Evolutionary conservation across 2,113 vertebrate species (phyloP).

Genomic region (Noctilio leporinus): DNA sequence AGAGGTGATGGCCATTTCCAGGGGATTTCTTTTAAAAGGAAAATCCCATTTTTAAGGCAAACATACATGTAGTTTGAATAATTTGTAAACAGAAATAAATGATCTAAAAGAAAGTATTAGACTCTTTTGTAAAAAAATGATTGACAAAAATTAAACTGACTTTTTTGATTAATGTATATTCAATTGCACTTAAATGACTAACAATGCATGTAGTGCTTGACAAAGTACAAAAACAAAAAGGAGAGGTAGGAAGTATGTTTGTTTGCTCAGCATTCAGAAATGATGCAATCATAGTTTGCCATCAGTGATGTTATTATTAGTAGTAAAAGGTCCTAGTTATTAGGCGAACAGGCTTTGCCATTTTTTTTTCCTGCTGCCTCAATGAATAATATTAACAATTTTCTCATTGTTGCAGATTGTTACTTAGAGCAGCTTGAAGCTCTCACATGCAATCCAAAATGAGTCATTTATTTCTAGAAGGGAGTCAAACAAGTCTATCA

Average conservation of each 20-base stretch:
- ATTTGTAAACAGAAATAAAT: not conserved
- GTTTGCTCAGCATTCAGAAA: not conserved
- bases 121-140: constrained; percentile 27
- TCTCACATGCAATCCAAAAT: constrained; percentile 69
- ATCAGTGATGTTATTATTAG: not conserved
- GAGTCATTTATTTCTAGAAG: constrained; percentile 74
- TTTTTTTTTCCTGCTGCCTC: constrained; percentile 64
- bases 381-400: constrained; percentile 67
- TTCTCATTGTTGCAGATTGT: constrained; percentile 70
- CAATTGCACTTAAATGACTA: not conserved
- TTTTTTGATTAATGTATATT: not conserved
- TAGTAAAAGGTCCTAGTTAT: constrained; percentile 30
- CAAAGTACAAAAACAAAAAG: not conserved
- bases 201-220: not conserved
- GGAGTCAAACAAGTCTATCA: constrained; percentile 77
- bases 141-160: not conserved
- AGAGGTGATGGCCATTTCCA: constrained; percentile 37
- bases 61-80: not conserved
- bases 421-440: constrained; percentile 75
- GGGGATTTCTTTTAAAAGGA: constrained; percentile 36
- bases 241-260: not conserved
- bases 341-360: constrained; percentile 31
- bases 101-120: constrained; percentile 29
- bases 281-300: constrained; percentile 14
- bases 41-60: constrained; percentile 58